Conservation (phyloP, 2,113 vertebrate genomes). For the Conger conger region DNA sequence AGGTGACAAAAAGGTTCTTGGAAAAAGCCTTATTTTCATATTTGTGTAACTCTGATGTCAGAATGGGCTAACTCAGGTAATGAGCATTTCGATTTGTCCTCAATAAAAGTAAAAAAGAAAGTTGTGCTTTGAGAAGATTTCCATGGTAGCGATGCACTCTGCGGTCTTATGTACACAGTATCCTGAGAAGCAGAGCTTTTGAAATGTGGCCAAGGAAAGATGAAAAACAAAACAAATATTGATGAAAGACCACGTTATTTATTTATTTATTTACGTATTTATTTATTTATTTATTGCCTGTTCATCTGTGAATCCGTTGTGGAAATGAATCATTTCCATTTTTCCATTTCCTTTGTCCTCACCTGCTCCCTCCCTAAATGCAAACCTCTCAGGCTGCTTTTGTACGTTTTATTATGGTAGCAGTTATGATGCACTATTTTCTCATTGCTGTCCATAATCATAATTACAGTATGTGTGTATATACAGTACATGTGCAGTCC, state of each 20-base stretch:
- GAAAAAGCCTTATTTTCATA: background rate
- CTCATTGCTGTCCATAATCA: too few species aligned
- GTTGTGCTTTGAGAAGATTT: background rate
- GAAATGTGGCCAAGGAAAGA: background rate
- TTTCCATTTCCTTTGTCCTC: background rate
- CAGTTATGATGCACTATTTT: too few species aligned
- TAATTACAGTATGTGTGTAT: too few species aligned
- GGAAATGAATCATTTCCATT: background rate
- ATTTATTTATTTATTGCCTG: background rate
- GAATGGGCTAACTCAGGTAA: background rate
- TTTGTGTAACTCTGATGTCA: background rate
- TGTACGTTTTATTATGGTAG: too few species aligned
- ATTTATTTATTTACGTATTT: background rate
- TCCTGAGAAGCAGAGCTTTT: background rate
- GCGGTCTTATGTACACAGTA: background rate
- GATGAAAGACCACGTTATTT: background rate
- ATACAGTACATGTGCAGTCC: too few species aligned
- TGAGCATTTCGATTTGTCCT: background rate
- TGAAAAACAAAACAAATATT: background rate
- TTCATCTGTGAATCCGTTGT: background rate
- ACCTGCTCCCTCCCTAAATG: background rate
- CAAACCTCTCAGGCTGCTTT: background rate
- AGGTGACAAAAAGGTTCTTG: background rate
- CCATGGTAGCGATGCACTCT: background rate
- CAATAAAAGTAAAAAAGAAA: background rate